A percentile compares a stretch with the other conserved stretches of the same genome.
These are phyloP conservation scores for Aspidapion aeneum DNA, from an alignment of 2,888 invertebrate species.

Conservation along the genomic window DNA sequence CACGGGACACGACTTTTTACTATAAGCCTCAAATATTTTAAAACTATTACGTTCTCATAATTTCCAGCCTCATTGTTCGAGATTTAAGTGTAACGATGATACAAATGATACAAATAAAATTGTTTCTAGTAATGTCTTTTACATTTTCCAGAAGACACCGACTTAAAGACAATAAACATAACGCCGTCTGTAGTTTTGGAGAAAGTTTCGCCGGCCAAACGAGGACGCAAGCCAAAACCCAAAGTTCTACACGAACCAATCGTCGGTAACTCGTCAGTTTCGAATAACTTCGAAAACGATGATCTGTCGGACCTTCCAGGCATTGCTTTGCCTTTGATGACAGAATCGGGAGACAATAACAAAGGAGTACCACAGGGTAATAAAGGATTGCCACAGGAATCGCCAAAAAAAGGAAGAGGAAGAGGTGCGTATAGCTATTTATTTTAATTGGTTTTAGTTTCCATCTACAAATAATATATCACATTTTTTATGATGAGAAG, in stretches of 20 bases:
- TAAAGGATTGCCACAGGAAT: not conserved
- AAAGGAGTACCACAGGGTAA: not conserved
- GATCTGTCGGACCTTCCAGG: slow-evolving; percentile 44
- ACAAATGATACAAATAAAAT: too few species aligned
- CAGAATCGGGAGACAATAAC: too few species aligned
- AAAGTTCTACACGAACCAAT: slow-evolving; percentile 31
- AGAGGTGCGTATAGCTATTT: slow-evolving; percentile 2
- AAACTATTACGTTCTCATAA: too few species aligned
- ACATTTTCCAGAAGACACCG: not conserved
- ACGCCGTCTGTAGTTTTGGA: not conserved
- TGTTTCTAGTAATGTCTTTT: too few species aligned
- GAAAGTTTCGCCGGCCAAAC: not conserved
- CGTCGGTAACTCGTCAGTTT: slow-evolving; percentile 32
- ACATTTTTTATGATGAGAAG: too few species aligned
- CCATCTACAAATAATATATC: too few species aligned
- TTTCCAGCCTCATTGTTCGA: too few species aligned
- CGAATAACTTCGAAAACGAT: slow-evolving; percentile 37
- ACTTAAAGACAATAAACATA: not conserved
- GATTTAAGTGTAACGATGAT: too few species aligned
- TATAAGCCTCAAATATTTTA: too few species aligned
- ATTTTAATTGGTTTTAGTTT: not conserved
- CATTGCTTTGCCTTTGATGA: slow-evolving; percentile 40
- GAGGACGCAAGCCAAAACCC: slow-evolving; percentile 6
- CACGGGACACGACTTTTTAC: too few species aligned
- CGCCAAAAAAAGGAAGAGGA: slow-evolving; percentile 8